phyloP scores from a whole-genome alignment of 2,888 invertebrate species.

The Drymonia ruficornis region DNA sequence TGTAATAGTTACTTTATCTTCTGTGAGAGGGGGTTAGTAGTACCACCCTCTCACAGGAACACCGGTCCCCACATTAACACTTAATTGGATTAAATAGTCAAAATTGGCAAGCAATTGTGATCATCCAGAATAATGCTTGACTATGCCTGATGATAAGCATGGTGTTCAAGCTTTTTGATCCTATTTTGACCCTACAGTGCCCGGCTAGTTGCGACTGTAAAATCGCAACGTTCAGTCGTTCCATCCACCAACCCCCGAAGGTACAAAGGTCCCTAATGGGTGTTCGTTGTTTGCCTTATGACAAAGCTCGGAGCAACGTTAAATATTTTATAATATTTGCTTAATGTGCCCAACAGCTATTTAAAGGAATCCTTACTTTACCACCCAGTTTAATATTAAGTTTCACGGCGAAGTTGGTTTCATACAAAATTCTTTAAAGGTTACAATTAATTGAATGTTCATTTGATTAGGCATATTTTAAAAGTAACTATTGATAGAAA shows the following conservation, averaged over 20 bases:
- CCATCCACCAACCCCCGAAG: conserved; percentile 20
- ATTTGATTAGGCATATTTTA: no score
- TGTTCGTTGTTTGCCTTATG: conserved; percentile 52
- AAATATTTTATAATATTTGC: conserved; percentile 62
- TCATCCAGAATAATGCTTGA: no score
- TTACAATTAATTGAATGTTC: no score
- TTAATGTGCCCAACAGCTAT: conserved; percentile 51
- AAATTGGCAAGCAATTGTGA: no score
- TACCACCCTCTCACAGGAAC: no score
- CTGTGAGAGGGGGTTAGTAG: no score
- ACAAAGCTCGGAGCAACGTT: conserved; percentile 45
- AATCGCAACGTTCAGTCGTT: conserved; percentile 28
- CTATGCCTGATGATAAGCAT: no score
- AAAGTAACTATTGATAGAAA: no score
- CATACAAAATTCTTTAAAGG: not conserved
- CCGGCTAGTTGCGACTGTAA: conserved; percentile 28
- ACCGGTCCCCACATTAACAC: no score
- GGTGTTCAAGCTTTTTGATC: not conserved
- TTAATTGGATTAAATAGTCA: no score
- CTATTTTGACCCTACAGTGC: not conserved
- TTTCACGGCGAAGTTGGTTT: conserved; percentile 19
- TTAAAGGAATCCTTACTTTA: conserved; percentile 41
- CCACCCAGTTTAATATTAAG: conserved; percentile 42
- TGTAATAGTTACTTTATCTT: no score
- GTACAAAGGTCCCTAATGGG: conserved; percentile 46